Percentiles rank a stretch among this genome's conserved stretches.
Evolutionary conservation across 2,797 vertebrate species (phyloP).

Genomic region (Euthynnus affinis): DNA sequence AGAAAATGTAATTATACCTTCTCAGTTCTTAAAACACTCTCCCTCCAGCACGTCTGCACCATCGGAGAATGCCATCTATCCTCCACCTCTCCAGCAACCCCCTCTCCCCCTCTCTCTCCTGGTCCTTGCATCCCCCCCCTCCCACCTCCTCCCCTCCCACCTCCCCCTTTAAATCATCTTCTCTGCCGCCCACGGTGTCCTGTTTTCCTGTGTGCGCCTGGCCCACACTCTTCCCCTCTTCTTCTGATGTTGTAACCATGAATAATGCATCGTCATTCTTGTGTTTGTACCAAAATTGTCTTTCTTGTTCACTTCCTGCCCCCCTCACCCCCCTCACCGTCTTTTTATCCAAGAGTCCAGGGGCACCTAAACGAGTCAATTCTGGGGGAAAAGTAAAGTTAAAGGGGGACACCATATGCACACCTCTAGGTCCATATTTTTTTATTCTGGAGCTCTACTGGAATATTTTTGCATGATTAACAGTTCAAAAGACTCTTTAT

Average conservation of each 20-base stretch:
- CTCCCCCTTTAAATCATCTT: slow-evolving; percentile 44
- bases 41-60: slow-evolving; percentile 53
- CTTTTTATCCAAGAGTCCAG: not conserved
- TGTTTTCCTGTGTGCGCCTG: slow-evolving; percentile 22
- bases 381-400: not conserved
- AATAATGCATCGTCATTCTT: slow-evolving; percentile 51
- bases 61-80: slow-evolving; percentile 62
- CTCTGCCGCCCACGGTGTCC: slow-evolving; percentile 48
- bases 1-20: slow-evolving; percentile 80
- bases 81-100: slow-evolving; percentile 36
- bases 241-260: slow-evolving; percentile 49
- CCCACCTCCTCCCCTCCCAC: not conserved
- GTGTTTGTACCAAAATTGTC: slow-evolving; percentile 37
- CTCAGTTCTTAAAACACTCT: slow-evolving; percentile 40
- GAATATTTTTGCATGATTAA: too few species aligned
- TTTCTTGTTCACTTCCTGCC: slow-evolving; percentile 22
- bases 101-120: not conserved
- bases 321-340: too few species aligned
- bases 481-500: too few species aligned
- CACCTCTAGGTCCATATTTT: too few species aligned
- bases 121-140: slow-evolving; percentile 10
- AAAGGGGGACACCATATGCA: too few species aligned
- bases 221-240: slow-evolving; percentile 41
- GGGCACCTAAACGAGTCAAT: not conserved
- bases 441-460: too few species aligned